A percentile compares a stretch with the other conserved stretches of the same genome.
These are phyloP conservation scores for Lathamus discolor DNA, from an alignment of 2,113 vertebrate genomes.

Conservation along the genomic window DNA sequence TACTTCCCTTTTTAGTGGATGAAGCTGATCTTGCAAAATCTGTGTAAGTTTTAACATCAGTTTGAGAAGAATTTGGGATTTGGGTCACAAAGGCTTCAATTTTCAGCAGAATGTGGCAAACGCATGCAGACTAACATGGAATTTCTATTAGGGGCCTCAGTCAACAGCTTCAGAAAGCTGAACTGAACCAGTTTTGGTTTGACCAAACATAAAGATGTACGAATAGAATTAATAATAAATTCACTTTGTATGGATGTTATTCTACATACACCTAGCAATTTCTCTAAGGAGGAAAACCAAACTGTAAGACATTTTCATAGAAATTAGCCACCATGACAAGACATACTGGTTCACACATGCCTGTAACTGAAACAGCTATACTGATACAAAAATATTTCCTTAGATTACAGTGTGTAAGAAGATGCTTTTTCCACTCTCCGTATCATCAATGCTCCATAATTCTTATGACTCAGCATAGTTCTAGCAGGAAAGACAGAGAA, in stretches of 20 bases:
- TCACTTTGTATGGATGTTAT: not conserved
- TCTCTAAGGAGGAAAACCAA: not conserved
- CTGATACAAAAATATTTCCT: not conserved
- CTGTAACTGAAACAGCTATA: not conserved
- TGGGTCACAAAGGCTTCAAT: not conserved
- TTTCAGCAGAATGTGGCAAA: not conserved
- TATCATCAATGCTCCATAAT: not conserved
- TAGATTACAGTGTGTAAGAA: not conserved
- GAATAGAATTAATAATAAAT: not conserved
- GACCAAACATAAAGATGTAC: not conserved
- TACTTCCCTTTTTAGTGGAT: not conserved
- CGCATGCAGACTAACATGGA: not conserved
- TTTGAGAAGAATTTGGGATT: not conserved
- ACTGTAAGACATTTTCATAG: not conserved
- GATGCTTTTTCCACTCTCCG: not conserved
- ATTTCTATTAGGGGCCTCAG: not conserved
- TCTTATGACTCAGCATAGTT: not conserved
- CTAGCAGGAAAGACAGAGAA: not conserved
- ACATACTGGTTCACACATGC: not conserved
- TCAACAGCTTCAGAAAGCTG: not conserved
- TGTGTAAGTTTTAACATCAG: not conserved
- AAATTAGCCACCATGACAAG: not conserved
- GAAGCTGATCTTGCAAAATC: not conserved
- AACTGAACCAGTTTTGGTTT: not conserved
- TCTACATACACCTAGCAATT: not conserved